Base-by-base conservation (phyloP, 2,113 vertebrate genomes). In the Telmatochromis sp. region DNA sequence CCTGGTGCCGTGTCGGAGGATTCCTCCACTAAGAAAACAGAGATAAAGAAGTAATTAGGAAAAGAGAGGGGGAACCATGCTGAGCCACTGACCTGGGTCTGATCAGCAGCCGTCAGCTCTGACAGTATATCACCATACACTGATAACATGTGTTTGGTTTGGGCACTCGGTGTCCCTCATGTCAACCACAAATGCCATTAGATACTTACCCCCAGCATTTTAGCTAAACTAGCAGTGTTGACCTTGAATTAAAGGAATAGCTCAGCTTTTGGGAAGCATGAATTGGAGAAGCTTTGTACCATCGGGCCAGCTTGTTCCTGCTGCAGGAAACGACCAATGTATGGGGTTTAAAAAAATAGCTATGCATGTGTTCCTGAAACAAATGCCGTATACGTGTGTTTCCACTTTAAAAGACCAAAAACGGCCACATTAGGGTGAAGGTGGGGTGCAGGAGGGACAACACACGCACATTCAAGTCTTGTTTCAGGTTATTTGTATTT, bases 41-140 rank as follows among this genome's bases (percentile, higher is more conserved):
- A 89, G 89, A 92, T 93, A 91, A 82, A 87, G 83, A 57, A 17
- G 82, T 50, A 75, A 89, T 91, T 57, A 53, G 83, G 85, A 92
- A 90, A 73, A 93, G 79, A 83, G 47, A 60, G 81, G 82, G 87
- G 71, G 87, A 57, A 50, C 68, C 86, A 78, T 80, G 79, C 82
- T 83, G 90, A 81, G 91, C 57, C 45, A 33, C 45, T 23, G 87
- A 37, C n/a, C 92, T 91, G 90, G 73, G 81, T 85, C 84, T 55
- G 54, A 63, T 92, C 92, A 82, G 50, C 45, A n/a, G 53, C 89
- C 63, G 60, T 89, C 81, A 54, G 33, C 47, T 63, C 53, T 65
- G 80, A 87, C 37, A 88, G 75, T 81, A 31, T 47, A 51, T 83
- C 86, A 68, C 33, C 80, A 85, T 5, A 33, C 58, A 9, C 91